These are phyloP conservation scores for Drosophila prostipennis DNA, from an alignment of 2,888 invertebrate species.

Conservation along the genomic window DNA sequence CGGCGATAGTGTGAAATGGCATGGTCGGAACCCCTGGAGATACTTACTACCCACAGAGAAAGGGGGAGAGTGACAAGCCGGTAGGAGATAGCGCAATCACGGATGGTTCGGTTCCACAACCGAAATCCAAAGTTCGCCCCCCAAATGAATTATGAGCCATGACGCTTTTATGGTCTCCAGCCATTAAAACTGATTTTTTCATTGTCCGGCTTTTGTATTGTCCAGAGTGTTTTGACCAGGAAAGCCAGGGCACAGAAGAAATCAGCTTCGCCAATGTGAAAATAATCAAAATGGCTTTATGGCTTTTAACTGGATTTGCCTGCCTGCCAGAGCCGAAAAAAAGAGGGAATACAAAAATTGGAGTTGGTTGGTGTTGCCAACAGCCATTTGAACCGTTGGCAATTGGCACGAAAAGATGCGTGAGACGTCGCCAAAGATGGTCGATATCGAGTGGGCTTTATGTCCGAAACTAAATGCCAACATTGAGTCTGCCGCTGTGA, in stretches of 20 bases:
- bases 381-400: slow-evolving; percentile 36
- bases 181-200: slow-evolving; percentile 74
- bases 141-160: slow-evolving; percentile 71
- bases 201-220: slow-evolving; percentile 58
- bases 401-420: slow-evolving; percentile 69
- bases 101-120: slow-evolving; percentile 24
- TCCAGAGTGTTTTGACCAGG: slow-evolving; percentile 43
- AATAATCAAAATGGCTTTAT: slow-evolving; percentile 49
- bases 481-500: slow-evolving; percentile 29
- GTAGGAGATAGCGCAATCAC: slow-evolving; percentile 66
- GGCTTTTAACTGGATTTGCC: slow-evolving; percentile 45
- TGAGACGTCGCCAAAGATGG: slow-evolving; percentile 55
- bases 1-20: slow-evolving; percentile 71
- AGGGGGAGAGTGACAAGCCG: slow-evolving; percentile 38
- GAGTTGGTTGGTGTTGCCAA: slow-evolving; percentile 28
- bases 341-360: slow-evolving; percentile 2
- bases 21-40: slow-evolving; percentile 48
- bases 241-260: slow-evolving; percentile 20
- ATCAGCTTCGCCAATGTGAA: slow-evolving; percentile 48
- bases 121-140: slow-evolving; percentile 33
- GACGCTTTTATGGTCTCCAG: slow-evolving; percentile 69
- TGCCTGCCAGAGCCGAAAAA: slow-evolving; percentile 24
- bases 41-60: slow-evolving; percentile 3
- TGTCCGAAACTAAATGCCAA: slow-evolving; percentile 26
- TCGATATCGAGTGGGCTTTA: slow-evolving; percentile 50